Evolutionary conservation across 2,113 vertebrate genomes (phyloP).

Genomic region (Charadrius vociferus): DNA sequence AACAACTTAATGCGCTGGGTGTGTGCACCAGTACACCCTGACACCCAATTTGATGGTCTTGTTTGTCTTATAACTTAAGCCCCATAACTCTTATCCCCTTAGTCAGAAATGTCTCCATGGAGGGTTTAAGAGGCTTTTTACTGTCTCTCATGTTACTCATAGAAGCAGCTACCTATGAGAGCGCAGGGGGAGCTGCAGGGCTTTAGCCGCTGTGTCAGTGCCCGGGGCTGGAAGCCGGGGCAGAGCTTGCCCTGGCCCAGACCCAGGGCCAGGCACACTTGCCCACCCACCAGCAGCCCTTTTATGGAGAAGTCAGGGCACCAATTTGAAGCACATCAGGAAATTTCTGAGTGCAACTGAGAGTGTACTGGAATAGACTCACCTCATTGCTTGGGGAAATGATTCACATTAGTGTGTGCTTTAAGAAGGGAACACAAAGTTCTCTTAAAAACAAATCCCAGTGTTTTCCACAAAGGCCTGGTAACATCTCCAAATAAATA

Average conservation of each 20-base stretch:
- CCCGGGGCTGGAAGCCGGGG: background rate
- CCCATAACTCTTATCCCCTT: background rate
- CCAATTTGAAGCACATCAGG: background rate
- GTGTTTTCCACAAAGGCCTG: background rate
- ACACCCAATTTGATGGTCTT: background rate
- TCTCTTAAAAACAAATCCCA: background rate
- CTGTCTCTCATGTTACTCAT: background rate
- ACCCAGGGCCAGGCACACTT: background rate
- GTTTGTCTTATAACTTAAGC: background rate
- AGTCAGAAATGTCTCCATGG: background rate
- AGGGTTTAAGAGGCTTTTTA: background rate
- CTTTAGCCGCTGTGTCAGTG: background rate
- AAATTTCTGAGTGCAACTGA: background rate
- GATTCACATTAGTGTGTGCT: background rate
- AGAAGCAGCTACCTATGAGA: background rate
- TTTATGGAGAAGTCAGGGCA: background rate
- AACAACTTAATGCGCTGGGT: rapidly evolving
- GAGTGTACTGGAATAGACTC: background rate
- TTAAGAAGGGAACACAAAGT: background rate
- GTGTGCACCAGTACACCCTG: rapidly evolving
- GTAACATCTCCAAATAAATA: background rate
- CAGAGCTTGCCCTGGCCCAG: background rate
- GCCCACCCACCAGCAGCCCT: background rate
- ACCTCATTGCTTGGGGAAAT: background rate
- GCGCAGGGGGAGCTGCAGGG: background rate